Evolutionary conservation across 2,888 invertebrate genomes (phyloP).

Genomic region (Nephrotoma guestfalica): DNA sequence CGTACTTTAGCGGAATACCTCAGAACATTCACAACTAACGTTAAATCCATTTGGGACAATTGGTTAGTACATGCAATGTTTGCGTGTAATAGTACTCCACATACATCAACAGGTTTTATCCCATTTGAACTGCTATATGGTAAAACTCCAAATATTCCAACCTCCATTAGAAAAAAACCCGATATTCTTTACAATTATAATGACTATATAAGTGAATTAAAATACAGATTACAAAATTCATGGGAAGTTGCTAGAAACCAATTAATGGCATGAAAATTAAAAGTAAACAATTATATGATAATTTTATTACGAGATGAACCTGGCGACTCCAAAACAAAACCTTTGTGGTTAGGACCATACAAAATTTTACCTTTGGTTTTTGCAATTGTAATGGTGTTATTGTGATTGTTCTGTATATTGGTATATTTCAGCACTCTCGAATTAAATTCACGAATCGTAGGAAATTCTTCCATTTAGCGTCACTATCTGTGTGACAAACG

Average conservation of each 20-base stretch:
- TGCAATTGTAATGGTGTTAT: too few species aligned
- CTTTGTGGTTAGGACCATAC: neutral
- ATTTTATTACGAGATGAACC: neutral
- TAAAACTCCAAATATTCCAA: constrained; percentile 13
- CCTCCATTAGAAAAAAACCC: constrained; percentile 11
- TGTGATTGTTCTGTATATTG: too few species aligned
- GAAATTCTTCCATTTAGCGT: too few species aligned
- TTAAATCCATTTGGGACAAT: constrained; percentile 21
- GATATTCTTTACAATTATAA: neutral
- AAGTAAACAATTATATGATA: neutral
- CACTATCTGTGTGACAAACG: too few species aligned
- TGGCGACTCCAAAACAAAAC: neutral
- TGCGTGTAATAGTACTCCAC: constrained; percentile 16
- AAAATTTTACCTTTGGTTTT: too few species aligned
- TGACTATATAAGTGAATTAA: neutral
- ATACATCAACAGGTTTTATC: constrained; percentile 17
- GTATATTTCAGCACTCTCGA: too few species aligned
- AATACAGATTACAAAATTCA: neutral
- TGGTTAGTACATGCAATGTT: too few species aligned
- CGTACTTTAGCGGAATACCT: constrained; percentile 19
- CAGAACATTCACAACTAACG: constrained; percentile 17
- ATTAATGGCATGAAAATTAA: neutral
- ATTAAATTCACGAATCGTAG: too few species aligned
- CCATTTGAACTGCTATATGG: constrained; percentile 20
- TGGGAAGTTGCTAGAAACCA: neutral